Evolutionary conservation across 1,140 invertebrate species (phyloP).

Genomic region (Thaumatotibia leucotreta): DNA sequence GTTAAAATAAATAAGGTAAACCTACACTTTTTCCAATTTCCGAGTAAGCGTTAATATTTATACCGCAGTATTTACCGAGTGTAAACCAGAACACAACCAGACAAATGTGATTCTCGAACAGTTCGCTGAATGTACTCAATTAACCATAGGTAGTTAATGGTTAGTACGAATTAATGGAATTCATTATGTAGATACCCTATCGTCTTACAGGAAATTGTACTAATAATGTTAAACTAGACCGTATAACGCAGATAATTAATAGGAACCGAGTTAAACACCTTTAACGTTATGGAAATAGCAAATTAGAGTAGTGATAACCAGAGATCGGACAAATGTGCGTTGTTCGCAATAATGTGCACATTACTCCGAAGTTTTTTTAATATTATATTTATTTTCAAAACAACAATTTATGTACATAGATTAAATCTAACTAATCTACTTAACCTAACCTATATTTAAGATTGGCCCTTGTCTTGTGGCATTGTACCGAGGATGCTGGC

Average conservation of each 20-base stretch:
- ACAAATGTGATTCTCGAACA: not conserved
- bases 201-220: not conserved
- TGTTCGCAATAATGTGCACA: too few relatives aligned
- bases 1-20: too few relatives aligned
- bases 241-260: not conserved
- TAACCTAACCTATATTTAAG: too few relatives aligned
- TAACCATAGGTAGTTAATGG: not conserved
- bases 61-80: not conserved
- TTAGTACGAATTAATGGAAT: not conserved
- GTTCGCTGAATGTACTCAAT: not conserved
- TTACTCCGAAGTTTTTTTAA: too few relatives aligned
- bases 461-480: too few relatives aligned
- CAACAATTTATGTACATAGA: too few relatives aligned
- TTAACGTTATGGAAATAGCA: not conserved
- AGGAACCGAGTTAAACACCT: not conserved
- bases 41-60: not conserved
- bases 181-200: not conserved
- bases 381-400: too few relatives aligned
- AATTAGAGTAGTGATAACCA: too few relatives aligned
- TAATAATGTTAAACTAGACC: not conserved
- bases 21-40: not conserved
- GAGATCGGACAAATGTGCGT: too few relatives aligned
- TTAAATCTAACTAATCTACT: too few relatives aligned
- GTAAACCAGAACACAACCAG: not conserved
- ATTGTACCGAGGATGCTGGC: too few relatives aligned